Percentiles rank a stretch among this genome's conserved stretches.
Evolutionary conservation across 2,797 vertebrate species (phyloP).

Genomic region (Onychomys leucogaster): DNA sequence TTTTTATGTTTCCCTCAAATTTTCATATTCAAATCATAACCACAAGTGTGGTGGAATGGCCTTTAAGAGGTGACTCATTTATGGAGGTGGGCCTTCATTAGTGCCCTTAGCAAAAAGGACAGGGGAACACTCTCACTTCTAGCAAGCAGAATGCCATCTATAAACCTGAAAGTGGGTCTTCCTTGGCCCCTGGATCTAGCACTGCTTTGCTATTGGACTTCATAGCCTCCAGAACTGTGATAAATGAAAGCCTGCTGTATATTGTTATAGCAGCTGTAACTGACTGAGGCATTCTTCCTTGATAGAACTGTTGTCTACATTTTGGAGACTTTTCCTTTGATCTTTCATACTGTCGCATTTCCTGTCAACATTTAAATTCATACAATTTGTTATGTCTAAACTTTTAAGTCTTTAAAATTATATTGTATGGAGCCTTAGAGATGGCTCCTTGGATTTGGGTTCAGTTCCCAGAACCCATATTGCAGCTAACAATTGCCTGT

Average conservation of each 20-base stretch:
- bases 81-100: neutral
- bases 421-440: neutral
- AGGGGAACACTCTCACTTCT: neutral
- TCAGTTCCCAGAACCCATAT: neutral
- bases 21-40: neutral
- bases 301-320: neutral
- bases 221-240: neutral
- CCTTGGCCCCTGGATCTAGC: neutral
- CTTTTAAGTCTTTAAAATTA: neutral
- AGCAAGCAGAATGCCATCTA: neutral
- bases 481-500: neutral
- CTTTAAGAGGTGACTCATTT: neutral
- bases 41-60: neutral
- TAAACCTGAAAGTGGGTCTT: neutral
- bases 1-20: neutral
- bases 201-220: neutral
- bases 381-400: neutral
- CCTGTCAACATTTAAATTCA: neutral
- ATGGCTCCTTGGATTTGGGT: neutral
- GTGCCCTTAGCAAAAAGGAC: neutral
- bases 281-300: neutral
- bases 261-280: neutral
- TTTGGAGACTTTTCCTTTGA: neutral
- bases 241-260: neutral
- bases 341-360: neutral